Evolutionary conservation across 2,888 invertebrate species (phyloP).

Genomic region (Drosophila engyochracea): DNA sequence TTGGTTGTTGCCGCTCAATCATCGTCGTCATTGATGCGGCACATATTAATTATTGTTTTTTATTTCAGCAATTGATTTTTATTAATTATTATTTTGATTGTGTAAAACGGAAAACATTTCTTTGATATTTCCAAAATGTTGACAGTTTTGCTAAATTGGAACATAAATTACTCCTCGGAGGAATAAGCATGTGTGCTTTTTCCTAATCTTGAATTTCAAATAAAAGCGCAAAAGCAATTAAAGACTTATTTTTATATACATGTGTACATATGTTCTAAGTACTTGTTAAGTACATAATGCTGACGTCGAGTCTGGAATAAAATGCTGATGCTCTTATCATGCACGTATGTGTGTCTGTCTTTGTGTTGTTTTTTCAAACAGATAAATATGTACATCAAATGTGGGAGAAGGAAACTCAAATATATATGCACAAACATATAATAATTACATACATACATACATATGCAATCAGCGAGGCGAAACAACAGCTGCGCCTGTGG

Average conservation of each 20-base stretch:
- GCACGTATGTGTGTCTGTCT: neutral
- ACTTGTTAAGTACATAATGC: neutral
- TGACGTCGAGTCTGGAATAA: conserved; percentile 16
- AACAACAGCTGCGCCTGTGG: conserved; percentile 60
- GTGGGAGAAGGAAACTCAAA: conserved; percentile 47
- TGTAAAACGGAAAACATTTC: neutral
- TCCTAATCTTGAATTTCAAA: neutral
- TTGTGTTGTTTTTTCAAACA: neutral
- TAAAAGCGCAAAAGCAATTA: neutral
- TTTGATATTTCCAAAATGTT: neutral
- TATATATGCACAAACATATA: conserved; percentile 4
- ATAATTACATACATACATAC: conserved; percentile 21
- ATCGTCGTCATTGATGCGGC: conserved; percentile 7
- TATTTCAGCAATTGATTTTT: conserved; percentile 1
- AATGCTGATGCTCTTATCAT: conserved; percentile 39
- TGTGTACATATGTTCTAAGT: neutral
- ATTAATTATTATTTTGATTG: neutral
- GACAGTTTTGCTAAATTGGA: neutral
- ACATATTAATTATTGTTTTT: conserved; percentile 17
- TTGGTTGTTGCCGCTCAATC: conserved; percentile 9
- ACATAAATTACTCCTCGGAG: neutral
- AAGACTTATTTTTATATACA: neutral
- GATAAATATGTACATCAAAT: neutral
- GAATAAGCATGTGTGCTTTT: neutral
- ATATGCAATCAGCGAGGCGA: conserved; percentile 60